Conservation (phyloP, 92 coral and sea anemone genomes). For the Phenganax subtilis region DNA sequence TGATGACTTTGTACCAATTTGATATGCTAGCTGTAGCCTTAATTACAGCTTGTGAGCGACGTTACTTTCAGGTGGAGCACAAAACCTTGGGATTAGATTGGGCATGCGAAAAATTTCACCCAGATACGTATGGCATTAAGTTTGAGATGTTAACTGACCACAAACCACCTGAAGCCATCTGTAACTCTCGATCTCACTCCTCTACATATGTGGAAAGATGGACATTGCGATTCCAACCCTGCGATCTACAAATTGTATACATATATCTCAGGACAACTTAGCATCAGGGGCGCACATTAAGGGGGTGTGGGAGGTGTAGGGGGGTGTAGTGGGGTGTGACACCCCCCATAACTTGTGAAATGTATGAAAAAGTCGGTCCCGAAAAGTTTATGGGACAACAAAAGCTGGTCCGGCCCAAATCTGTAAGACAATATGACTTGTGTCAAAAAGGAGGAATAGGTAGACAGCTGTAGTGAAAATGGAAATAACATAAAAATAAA, state of each 20-base stretch:
- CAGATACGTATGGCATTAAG: constrained; percentile 23
- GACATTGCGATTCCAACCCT: not conserved
- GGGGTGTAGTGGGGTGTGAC: too few species aligned
- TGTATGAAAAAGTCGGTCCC: too few species aligned
- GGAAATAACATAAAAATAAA: too few species aligned
- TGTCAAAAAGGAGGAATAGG: too few species aligned
- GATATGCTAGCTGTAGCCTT: constrained; percentile 48
- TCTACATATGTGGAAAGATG: not conserved
- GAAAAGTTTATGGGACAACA: too few species aligned
- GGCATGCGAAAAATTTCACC: constrained; percentile 34
- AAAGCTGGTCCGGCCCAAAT: too few species aligned
- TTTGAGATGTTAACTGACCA: constrained; percentile 37
- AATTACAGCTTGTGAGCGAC: constrained; percentile 26
- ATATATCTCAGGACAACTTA: too few species aligned
- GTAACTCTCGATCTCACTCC: not conserved
- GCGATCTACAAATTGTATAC: not conserved
- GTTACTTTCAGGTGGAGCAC: constrained; percentile 37
- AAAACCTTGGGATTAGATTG: constrained; percentile 45
- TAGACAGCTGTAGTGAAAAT: too few species aligned
- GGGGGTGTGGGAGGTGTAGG: too few species aligned
- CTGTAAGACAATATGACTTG: too few species aligned
- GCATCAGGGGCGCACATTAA: too few species aligned
- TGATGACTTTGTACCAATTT: constrained; percentile 27
- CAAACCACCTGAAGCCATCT: constrained; percentile 2
- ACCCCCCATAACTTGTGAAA: too few species aligned